Evolutionary conservation across 2,797 vertebrate species (phyloP).

Genomic region (Gambelia wislizenii): DNA sequence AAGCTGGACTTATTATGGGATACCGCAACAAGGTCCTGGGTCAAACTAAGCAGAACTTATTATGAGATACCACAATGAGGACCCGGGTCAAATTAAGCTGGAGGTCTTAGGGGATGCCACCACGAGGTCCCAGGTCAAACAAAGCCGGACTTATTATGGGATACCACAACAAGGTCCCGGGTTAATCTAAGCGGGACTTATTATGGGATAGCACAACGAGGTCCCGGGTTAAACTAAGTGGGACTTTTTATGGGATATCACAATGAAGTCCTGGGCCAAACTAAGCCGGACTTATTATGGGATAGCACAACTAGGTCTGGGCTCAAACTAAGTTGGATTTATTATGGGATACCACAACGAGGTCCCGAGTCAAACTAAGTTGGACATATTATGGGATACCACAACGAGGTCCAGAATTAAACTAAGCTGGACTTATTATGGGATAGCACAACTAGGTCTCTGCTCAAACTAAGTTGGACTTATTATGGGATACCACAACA

Average conservation of each 20-base stretch:
- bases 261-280: too few species aligned
- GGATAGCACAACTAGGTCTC: neutral
- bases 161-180: neutral
- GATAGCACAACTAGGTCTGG: slow-evolving; percentile 18
- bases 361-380: neutral
- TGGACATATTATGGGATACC: neutral
- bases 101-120: neutral
- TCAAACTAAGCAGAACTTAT: too few species aligned
- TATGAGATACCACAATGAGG: too few species aligned
- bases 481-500: neutral
- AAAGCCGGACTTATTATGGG: neutral
- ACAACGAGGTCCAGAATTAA: too few species aligned
- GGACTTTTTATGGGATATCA: neutral
- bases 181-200: too few species aligned
- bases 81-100: neutral
- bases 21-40: too few species aligned
- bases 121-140: neutral
- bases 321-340: neutral
- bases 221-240: neutral
- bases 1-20: neutral
- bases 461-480: too few species aligned
- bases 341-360: too few species aligned
- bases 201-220: neutral
- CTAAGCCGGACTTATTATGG: too few species aligned
- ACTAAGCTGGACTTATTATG: too few species aligned